Evolutionary conservation across 2,888 invertebrate species (phyloP).

Genomic region (Fissipunctia ypsillon): DNA sequence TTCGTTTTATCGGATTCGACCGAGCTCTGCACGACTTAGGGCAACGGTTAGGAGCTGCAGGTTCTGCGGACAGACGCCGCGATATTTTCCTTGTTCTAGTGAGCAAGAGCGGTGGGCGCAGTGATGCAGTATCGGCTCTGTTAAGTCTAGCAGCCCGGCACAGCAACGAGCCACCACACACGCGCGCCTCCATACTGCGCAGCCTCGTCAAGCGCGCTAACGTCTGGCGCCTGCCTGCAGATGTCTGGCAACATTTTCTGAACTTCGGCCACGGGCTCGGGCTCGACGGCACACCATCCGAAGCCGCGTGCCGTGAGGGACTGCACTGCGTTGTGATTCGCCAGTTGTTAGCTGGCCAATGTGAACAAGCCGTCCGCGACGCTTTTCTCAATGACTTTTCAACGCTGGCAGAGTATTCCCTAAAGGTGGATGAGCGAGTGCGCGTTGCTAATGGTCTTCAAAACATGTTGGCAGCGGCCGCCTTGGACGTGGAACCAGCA

Average conservation of each 20-base stretch:
- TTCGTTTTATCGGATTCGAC: constrained; percentile 77
- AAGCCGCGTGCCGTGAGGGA: constrained; percentile 77
- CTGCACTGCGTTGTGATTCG: constrained; percentile 80
- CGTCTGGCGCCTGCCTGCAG: constrained; percentile 78
- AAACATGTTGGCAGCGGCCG: constrained; percentile 64
- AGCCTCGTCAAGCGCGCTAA: constrained; percentile 80
- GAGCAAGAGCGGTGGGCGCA: constrained; percentile 80
- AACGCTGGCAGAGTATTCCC: constrained; percentile 73
- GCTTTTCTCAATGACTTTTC: constrained; percentile 75
- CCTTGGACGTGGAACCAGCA: constrained; percentile 48
- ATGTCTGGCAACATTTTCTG: constrained; percentile 75
- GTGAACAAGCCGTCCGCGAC: constrained; percentile 62
- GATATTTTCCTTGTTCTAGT: constrained; percentile 82
- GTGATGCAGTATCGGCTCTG: constrained; percentile 72
- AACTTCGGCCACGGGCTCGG: constrained; percentile 78
- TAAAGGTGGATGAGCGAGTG: constrained; percentile 70
- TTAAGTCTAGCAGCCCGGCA: constrained; percentile 73
- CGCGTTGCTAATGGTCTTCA: constrained; percentile 64
- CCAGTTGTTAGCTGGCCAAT: constrained; percentile 68
- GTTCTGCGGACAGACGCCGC: constrained; percentile 75
- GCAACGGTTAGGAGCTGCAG: constrained; percentile 72
- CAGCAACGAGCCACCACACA: constrained; percentile 77
- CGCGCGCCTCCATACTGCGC: constrained; percentile 79
- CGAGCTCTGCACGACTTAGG: constrained; percentile 75
- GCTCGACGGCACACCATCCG: constrained; percentile 74